Base-by-base conservation (phyloP, 2,797 vertebrate species). In the Atherinosoma microstoma region DNA sequence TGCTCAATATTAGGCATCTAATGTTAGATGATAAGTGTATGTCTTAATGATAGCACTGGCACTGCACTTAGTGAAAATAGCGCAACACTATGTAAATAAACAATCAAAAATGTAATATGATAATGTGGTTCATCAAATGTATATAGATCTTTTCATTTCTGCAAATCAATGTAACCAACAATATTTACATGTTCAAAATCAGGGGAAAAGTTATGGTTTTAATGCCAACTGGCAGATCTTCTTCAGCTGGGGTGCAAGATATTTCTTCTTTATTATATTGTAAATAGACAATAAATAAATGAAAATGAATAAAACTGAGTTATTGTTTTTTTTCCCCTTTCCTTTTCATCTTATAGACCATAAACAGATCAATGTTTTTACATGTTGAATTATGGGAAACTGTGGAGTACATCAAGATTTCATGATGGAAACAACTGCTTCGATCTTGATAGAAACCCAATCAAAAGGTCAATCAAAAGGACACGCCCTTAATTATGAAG, bases 281-380 rank as follows among this genome's bases (percentile, higher is more conserved):
- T 91, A 90, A 90, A 91, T 92, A 89, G 54, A 90, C 74, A 36
- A 45, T 67, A 0, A 82, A 86, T 84, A 78, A 82, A 79, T 67
- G 22, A 47, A 69, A 82, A 79, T 30, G 34, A 73, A 57, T 2
- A 2, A 3, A 49, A 24, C 20, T 53, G 7, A 30, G 2, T 1
- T 34, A 3, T 62, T 73, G 61, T 11, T 27, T 10, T 57, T 58
- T 60, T 58, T 13, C 2, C 22, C 9, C 47, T 49, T 45, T 29
- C 47, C 16, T 70, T 64, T 6, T 32, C 11, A 12, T n/a, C 10
- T n/a, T 0, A 13, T 27, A 24, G n/a, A 22, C 1, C 6, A 49
- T 10, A 49, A 3, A 8, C 20, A 22, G n/a, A 8, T 47, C 16
- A 47, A 38, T 15, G 30, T 4, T 32, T 32, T 4, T 32, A 32